Evolutionary conservation across 2,797 vertebrate species (phyloP).

Genomic region (Mastacembelus armatus): DNA sequence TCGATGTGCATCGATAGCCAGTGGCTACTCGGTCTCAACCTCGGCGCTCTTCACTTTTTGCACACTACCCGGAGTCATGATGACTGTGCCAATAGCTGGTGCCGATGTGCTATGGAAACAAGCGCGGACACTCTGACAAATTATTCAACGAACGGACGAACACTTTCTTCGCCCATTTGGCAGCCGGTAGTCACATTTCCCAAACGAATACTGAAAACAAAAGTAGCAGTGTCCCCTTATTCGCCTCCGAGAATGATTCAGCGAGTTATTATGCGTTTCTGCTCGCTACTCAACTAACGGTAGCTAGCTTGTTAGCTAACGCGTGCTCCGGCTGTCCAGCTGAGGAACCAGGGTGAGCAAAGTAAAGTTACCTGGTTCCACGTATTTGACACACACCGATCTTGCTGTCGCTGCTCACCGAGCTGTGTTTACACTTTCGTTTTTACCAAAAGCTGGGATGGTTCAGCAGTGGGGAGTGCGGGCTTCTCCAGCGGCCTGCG

Average conservation of each 20-base stretch:
- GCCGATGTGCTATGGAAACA: constrained; percentile 67
- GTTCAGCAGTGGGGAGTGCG: constrained; percentile 51
- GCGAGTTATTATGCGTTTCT: constrained; percentile 83
- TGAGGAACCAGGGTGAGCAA: constrained; percentile 48
- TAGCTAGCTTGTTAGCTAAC: constrained; percentile 76
- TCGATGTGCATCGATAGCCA: constrained; percentile 57
- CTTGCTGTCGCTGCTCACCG: neutral
- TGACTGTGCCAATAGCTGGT: constrained; percentile 73
- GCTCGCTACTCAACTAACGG: constrained; percentile 64
- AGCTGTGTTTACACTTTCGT: constrained; percentile 37
- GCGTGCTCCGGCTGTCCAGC: constrained; percentile 72
- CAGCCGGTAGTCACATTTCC: constrained; percentile 36
- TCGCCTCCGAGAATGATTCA: constrained; percentile 85
- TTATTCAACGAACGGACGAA: constrained; percentile 39
- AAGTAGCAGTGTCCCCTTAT: constrained; percentile 80
- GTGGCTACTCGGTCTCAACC: constrained; percentile 56
- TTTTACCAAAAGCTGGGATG: constrained; percentile 27
- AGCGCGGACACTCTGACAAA: constrained; percentile 62
- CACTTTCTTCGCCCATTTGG: constrained; percentile 23
- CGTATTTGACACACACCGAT: constrained; percentile 38
- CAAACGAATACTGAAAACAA: constrained; percentile 60
- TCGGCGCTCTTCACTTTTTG: constrained; percentile 78
- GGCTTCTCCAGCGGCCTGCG: constrained; percentile 74
- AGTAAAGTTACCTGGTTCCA: constrained; percentile 24
- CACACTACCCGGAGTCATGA: constrained; percentile 78